These are phyloP conservation scores for Thamnophis sirtalis DNA, from an alignment of 2,113 vertebrate genomes.

Conservation along the genomic window DNA sequence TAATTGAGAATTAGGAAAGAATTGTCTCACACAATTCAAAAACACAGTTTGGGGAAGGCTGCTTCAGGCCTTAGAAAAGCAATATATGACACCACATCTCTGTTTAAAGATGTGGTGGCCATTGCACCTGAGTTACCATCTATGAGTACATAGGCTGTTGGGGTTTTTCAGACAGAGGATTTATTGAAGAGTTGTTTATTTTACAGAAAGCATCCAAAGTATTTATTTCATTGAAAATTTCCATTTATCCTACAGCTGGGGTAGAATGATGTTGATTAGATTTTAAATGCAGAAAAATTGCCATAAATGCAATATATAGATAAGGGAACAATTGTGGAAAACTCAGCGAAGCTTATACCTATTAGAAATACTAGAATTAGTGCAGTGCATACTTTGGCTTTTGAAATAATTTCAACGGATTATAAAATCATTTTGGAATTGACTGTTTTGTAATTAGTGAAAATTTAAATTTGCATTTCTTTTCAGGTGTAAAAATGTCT, in stretches of 20 bases:
- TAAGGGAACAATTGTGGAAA: background rate
- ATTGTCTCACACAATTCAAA: background rate
- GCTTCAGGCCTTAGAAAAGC: background rate
- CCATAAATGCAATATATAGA: background rate
- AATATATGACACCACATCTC: background rate
- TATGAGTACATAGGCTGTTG: background rate
- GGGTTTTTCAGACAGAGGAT: background rate
- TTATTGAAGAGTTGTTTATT: background rate
- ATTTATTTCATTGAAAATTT: background rate
- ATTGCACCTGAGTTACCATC: background rate
- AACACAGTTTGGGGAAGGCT: background rate
- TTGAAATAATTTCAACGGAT: background rate
- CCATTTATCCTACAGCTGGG: background rate
- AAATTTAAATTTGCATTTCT: background rate
- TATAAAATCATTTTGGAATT: background rate
- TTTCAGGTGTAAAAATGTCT: background rate
- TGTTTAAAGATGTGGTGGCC: background rate
- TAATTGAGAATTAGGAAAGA: background rate
- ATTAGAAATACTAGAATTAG: background rate
- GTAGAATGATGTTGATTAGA: background rate
- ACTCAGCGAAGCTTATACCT: background rate
- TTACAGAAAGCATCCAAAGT: background rate
- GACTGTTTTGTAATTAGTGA: background rate
- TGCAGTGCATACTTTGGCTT: background rate
- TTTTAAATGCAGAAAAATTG: background rate